Evolutionary conservation across 2,888 invertebrate species (phyloP), one percentile per base, ranked within the genome.

Genomic region (Habrosyne pyritoides): DNA sequence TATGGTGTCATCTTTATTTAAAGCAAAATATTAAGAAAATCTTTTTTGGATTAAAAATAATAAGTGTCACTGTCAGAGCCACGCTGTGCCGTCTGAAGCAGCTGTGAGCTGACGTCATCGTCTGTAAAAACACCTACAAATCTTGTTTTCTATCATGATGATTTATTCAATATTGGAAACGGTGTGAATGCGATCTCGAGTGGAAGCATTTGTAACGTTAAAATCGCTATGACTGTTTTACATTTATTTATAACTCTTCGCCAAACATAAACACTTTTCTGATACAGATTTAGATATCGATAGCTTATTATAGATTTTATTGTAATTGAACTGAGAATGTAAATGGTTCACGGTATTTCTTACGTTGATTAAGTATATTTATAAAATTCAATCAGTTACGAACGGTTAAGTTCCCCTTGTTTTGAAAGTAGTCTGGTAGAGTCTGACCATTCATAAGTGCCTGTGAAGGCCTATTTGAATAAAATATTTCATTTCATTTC

Each of bases 91-190:
- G 68, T 56, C 57, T 62, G 63, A 61, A 73, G 74, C 86, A 84
- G 85, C 79, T 83, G 86, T 61, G 71, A 50, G 60, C 63, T 69
- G 71, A 78, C 83, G 81, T 83, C 81, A 84, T 63, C 10, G 56
- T 59, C 67, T 71, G 71, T 67, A 72, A 69, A 77, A 79, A 77
- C 69, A 65, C 66, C 66, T 69, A 74, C 67, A 63, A 61, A 61
- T 71, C 65, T 66, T 72, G 71, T 78, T 75, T 75, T 75, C 68
- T 71, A 69, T 67, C 60, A 60, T 60, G 67, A 66, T 74, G 73
- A 80, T 78, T 77, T 78, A 76, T 79, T 67, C 64, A 64, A 58
- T 72, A 67, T 66, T 71, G 60, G 65, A 71, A 70, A 70, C 58
- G 18, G 42, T 56, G 53, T 53, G 55, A 54, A 57, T 55, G 30